Percentiles rank a stretch among this genome's conserved stretches.
phyloP scores from a whole-genome alignment of 2,113 vertebrate genomes.

The Pseudonaja textilis region DNA sequence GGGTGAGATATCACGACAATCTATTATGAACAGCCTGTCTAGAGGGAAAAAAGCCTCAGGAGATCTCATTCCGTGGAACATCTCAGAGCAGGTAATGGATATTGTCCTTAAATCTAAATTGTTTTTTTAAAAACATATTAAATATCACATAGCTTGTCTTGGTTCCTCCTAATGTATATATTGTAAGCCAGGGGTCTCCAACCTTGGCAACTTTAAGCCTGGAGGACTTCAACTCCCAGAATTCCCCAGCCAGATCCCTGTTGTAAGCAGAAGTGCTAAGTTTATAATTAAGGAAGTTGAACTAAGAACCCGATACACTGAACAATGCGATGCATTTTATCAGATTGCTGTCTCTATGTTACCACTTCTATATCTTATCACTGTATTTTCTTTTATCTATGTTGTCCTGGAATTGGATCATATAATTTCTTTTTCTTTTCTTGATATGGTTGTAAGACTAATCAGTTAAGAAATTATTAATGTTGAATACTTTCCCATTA shows the following conservation, averaged over 20 bases:
- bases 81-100: constrained; percentile 89
- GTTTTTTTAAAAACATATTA: background rate
- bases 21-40: constrained; percentile 91
- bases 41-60: constrained; percentile 95
- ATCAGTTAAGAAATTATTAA: background rate
- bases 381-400: background rate
- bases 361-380: background rate
- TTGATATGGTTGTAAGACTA: background rate
- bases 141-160: background rate
- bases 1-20: constrained; percentile 94
- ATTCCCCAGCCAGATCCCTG: too few relatives aligned
- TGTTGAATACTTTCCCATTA: background rate
- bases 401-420: background rate
- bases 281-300: background rate
- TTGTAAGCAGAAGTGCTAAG: background rate
- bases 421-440: background rate
- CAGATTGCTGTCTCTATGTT: background rate
- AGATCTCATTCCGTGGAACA: constrained; percentile 95
- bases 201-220: too few relatives aligned
- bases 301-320: background rate
- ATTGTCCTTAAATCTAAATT: background rate
- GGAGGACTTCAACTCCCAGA: too few relatives aligned
- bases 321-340: background rate
- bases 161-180: background rate
- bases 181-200: too few relatives aligned